Base-by-base conservation (phyloP, 2,797 vertebrate species). In the Parambassis ranga region DNA sequence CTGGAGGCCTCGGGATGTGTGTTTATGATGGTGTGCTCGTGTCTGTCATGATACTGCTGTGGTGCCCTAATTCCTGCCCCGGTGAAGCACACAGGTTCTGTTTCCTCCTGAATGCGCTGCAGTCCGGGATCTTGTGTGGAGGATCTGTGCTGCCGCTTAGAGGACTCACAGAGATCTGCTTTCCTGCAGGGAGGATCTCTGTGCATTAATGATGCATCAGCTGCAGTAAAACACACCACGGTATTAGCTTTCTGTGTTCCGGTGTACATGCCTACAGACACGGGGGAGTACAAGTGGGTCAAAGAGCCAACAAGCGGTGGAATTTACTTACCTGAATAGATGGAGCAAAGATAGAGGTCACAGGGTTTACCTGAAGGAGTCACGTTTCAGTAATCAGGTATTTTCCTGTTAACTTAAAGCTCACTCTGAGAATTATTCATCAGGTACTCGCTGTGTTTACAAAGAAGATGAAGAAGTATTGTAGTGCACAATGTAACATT, bases 151-250 rank as follows among this genome's bases (percentile, higher is more conserved):
- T 32, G 43, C 31, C 69, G 46, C 60, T 1, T 7, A 55, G 58
- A 49, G 77, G 53, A 22, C 26, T 31, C 10, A 8, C 15, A 19
- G n/a, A 74, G 75, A 78, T 82, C 67, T 50, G 27, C 50, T 83
- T 75, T 81, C 82, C 73, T 71, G 56, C 16, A 27, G 63, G 27
- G 66, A 49, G 71, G 62, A 71, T 47, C 38, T 35, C 44, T 57
- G n/a, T 75, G 53, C 82, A 84, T 89, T 64, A 88, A 88, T 68
- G 65, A 86, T 89, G 78, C 70, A 71, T 50, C 41, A 50, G 58
- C 41, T 10, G 5, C 68, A 62, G 79, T 80, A 67, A 83, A 77
- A 85, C 48, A 71, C 69, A 62, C 55, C 76, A 9, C 70, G 73
- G 77, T 83, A 57, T 88, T 87, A 55, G 23, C 50, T 87, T 90